Evolutionary conservation across 2,888 invertebrate species (phyloP), one percentile per base, ranked within the genome.

Genomic region (Melieria picta): DNA sequence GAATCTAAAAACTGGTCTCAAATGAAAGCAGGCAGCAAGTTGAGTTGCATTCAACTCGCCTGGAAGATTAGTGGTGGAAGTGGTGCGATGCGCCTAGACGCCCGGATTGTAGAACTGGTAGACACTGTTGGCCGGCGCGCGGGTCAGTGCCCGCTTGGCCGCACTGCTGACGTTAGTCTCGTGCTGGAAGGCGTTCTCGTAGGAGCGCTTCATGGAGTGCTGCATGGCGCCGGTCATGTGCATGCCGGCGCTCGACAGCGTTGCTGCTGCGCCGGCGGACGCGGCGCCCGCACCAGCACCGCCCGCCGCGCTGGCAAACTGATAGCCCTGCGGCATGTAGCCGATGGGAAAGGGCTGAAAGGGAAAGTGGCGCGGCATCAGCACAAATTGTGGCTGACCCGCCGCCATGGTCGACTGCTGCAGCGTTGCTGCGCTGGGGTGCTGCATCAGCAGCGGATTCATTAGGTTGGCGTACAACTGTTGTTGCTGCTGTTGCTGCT

Each of bases 181-280:
- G 10, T 89, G 89, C 1, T 91, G 89, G 80, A 93, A 93, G 1
- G 93, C 93, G 80, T 90, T 90, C 57, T 93, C 93, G 87, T 93
- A 93, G 0, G 90, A 89, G 3, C 93, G 88, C 83, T 93, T 93
- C 74, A 91, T 89, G 58, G 88, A 90, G 46, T 80, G 77, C 2
- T 79, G 13, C 61, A 65, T 65, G 45, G 80, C 75, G 13, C 77
- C 75, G 74, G 75, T 72, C 7, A 65, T 13, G 4, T 43, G 42
- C 63, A 63, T 16, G 0, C 76, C 72, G 4, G 79, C 75, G n/a
- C 78, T 73, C 43, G 74, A 61, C 47, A 76, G 66, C 10, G 76
- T 65, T 58, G 74, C 75, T 58, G 76, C 63, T 11, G 74, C 72
- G 16, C 77, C 45, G 3, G 74, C 62, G 5, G 76, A 13, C 56